Percentiles rank a stretch among this genome's conserved stretches.
Evolutionary conservation across 2,797 vertebrate genomes (phyloP).

Genomic region (Rhinichthys osculus): DNA sequence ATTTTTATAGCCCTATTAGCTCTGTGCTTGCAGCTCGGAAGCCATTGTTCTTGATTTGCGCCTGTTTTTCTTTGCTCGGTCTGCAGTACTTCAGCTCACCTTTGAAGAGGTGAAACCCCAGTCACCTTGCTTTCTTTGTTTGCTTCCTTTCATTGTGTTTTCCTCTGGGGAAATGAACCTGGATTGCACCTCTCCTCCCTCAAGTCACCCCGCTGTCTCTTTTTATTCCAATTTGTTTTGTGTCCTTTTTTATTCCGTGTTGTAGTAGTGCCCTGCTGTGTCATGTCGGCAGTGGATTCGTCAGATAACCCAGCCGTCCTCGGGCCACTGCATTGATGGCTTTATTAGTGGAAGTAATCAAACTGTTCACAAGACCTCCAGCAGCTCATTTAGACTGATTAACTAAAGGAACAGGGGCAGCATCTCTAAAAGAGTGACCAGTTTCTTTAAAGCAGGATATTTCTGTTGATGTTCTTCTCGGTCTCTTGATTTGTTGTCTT

Average conservation of each 20-base stretch:
- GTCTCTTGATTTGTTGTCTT: neutral
- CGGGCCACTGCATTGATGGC: neutral
- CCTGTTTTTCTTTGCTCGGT: neutral
- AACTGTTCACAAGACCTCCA: slow-evolving; percentile 20
- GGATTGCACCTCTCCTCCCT: slow-evolving; percentile 23
- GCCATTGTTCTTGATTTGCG: slow-evolving; percentile 14
- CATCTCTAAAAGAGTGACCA: slow-evolving; percentile 20
- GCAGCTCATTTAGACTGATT: slow-evolving; percentile 41
- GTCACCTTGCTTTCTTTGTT: slow-evolving; percentile 33
- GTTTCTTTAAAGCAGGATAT: slow-evolving; percentile 6
- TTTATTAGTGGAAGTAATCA: slow-evolving; percentile 54
- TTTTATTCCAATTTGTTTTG: slow-evolving; percentile 13
- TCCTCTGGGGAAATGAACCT: slow-evolving; percentile 34
- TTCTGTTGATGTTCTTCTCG: neutral
- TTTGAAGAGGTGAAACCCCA: slow-evolving; percentile 39
- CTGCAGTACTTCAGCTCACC: neutral
- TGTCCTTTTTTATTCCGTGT: neutral
- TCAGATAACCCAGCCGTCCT: neutral
- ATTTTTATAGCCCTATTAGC: slow-evolving; percentile 35
- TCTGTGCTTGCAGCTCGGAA: neutral
- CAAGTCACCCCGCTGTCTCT: neutral
- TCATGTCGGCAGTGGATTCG: neutral
- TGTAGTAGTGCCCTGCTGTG: neutral
- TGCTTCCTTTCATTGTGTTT: slow-evolving; percentile 31
- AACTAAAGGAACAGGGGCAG: slow-evolving; percentile 34